phyloP scores from a whole-genome alignment of 2,888 invertebrate species.

The Drosophila tanythrix region DNA sequence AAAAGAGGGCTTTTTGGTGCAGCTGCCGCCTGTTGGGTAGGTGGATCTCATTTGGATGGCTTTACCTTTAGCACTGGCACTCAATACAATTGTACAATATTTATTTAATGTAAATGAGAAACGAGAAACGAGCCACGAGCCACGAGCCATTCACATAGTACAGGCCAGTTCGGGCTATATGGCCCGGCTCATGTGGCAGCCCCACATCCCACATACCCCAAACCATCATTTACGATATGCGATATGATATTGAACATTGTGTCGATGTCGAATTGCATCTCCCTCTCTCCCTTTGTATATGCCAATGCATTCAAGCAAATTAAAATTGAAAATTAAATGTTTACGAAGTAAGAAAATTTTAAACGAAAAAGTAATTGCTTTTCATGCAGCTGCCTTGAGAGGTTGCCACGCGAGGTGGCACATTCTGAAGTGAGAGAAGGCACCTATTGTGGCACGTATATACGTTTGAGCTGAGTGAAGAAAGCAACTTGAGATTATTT shows the following conservation, averaged over 20 bases:
- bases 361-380: constrained; percentile 79
- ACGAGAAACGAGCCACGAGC: constrained; percentile 50
- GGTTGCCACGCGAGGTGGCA: constrained; percentile 16
- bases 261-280: constrained; percentile 42
- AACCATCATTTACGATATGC: constrained; percentile 19
- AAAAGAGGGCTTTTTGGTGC: constrained; percentile 49
- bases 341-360: constrained; percentile 76
- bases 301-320: constrained; percentile 77
- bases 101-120: constrained; percentile 80
- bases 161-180: constrained; percentile 16
- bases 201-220: background rate
- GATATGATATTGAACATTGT: constrained; percentile 67
- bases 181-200: constrained; percentile 37
- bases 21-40: constrained; percentile 18
- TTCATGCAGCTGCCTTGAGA: constrained; percentile 53
- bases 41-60: constrained; percentile 70
- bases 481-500: constrained; percentile 18
- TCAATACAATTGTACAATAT: constrained; percentile 80
- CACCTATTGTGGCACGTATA: background rate
- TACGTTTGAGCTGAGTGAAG: constrained; percentile 1
- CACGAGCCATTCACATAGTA: constrained; percentile 20
- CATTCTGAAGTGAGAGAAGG: background rate
- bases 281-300: constrained; percentile 35
- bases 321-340: constrained; percentile 81
- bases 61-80: constrained; percentile 61